Conservation (phyloP, 2,113 vertebrate species). For the Apus apus region DNA sequence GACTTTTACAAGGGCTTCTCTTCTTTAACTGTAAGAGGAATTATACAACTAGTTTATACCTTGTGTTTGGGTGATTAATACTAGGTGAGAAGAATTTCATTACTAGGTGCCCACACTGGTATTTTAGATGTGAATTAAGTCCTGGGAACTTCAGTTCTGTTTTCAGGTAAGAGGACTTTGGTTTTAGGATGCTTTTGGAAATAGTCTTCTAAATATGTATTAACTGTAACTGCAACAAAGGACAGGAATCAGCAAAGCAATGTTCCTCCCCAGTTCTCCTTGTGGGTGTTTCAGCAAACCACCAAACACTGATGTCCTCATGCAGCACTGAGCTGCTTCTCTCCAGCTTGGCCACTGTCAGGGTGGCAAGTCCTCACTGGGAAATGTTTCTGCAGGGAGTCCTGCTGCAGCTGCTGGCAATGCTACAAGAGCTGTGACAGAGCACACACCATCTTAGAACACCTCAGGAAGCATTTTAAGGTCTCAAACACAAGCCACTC, state of each 20-base stretch:
- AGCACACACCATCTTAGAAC: background rate
- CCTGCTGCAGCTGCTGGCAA: rapidly evolving
- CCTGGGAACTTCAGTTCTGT: background rate
- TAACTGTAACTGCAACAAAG: background rate
- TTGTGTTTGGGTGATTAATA: background rate
- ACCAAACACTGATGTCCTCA: rapidly evolving
- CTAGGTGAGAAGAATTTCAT: background rate
- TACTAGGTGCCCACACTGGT: background rate
- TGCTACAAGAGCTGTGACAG: background rate
- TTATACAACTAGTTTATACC: background rate
- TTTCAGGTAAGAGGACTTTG: background rate
- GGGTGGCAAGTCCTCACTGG: background rate
- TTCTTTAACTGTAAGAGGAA: background rate
- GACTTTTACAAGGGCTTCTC: background rate
- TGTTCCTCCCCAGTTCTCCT: background rate
- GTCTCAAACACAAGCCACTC: background rate
- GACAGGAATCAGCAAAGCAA: background rate
- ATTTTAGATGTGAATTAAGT: background rate
- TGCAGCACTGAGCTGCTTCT: background rate
- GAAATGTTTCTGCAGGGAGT: background rate
- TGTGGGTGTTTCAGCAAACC: background rate
- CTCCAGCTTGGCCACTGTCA: background rate
- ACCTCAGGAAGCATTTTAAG: background rate
- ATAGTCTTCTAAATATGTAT: background rate
- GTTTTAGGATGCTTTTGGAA: background rate